Evolutionary conservation across 2,113 vertebrate species (phyloP).

Genomic region (Limnothrissa miodon): DNA sequence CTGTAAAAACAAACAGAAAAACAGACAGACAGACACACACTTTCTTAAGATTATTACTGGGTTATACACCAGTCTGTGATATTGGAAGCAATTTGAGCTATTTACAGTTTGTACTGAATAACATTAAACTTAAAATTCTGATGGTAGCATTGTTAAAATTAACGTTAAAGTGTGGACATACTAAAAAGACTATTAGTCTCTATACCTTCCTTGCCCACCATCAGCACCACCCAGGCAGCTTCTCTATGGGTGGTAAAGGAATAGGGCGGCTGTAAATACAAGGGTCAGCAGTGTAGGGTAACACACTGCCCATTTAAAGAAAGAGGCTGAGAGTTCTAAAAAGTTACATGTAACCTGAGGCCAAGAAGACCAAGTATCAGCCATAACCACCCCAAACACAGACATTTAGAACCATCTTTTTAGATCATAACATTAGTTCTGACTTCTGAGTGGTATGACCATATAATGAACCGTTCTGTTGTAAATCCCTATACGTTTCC

Average conservation of each 20-base stretch:
- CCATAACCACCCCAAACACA: background rate
- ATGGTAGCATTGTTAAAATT: background rate
- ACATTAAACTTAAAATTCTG: background rate
- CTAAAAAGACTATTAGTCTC: background rate
- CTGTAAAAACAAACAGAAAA: background rate
- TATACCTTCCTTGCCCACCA: background rate
- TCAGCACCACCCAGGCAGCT: conserved; percentile 11
- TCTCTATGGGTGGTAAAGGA: conserved; percentile 13
- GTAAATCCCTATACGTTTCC: background rate
- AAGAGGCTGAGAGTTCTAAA: conserved; percentile 4
- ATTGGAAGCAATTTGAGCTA: background rate
- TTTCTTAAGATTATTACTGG: too few species aligned
- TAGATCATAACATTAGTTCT: background rate
- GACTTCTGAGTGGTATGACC: background rate
- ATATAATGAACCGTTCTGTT: background rate
- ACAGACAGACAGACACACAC: conserved; percentile 13
- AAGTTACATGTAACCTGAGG: conserved; percentile 4
- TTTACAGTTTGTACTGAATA: background rate
- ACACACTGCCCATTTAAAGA: conserved; percentile 19
- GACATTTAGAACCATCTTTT: background rate
- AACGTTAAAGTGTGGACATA: background rate
- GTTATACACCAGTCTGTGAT: background rate
- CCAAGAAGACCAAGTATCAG: background rate
- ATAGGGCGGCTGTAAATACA: background rate
- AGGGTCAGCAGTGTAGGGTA: background rate